Evolutionary conservation across 2,888 invertebrate genomes (phyloP), one percentile per base, ranked within the genome.

Genomic region (Corbicula japonica): DNA sequence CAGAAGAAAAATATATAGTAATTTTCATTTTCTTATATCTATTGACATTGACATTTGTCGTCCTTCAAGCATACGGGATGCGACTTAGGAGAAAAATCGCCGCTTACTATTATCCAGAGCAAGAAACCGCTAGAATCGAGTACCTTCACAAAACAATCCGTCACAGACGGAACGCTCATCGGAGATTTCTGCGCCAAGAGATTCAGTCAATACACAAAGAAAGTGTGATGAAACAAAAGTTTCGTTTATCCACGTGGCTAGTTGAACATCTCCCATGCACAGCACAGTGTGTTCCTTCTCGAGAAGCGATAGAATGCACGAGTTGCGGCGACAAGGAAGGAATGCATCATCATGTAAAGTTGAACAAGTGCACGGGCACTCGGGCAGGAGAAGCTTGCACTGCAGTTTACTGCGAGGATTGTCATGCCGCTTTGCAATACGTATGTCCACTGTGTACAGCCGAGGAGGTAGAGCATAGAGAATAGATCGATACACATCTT

Each of bases 71-170:
- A 21, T 87, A 86, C 50, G 84, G 84, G 2, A 68, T 82, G 68
- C 70, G 87, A 1, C 38, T 83, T 0, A 46, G 87, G 10, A 48
- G 87, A 15, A 82, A 83, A 34, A 84, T 87, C 26, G 72, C 83
- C 10, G 83, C 87, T 12, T 83, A 76, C 34, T 86, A 80, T 54
- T 87, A 83, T 58, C 85, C 87, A 18, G 82, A 78, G 65, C 81
- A 83, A 56, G 87, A 86, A 68, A 18, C 35, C 2, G 72, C 72
- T 8, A 52, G 86, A 54, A 63, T 76, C 35, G 66, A 74, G 41
- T 85, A 76, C 44, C 79, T 86, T 5, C 82, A 85, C 32, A 84
- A 85, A 66, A 77, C 76, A 28, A 85, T 86, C 28, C 77, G 80
- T 10, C 76, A 81, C 69, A 74, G 68, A 32, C 70, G 84, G 21